Conservation (phyloP, 2,888 invertebrate species). For the Adineta ricciae region DNA sequence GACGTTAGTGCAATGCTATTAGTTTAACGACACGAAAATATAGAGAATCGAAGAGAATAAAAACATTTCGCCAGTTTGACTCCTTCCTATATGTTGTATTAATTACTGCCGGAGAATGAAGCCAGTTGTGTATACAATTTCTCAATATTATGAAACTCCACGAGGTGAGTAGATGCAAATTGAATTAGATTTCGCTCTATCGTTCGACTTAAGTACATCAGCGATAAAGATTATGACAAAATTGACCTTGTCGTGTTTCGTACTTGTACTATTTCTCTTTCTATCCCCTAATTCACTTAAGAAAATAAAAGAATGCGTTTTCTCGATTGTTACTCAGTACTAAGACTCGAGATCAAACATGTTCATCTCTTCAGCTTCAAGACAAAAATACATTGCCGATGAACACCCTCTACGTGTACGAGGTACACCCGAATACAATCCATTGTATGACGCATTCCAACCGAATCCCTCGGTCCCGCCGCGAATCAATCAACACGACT, state of each 20-base stretch:
- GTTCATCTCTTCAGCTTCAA: neutral
- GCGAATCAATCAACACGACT: neutral
- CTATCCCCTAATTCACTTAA: neutral
- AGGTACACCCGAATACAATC: conserved; percentile 1
- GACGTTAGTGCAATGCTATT: neutral
- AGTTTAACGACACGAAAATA: neutral
- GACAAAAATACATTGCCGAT: neutral
- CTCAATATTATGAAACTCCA: neutral
- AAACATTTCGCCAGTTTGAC: neutral
- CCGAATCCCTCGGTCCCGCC: neutral
- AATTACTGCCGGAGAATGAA: neutral
- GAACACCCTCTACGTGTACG: neutral
- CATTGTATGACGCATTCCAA: neutral
- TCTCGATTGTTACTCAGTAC: neutral
- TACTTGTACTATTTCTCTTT: neutral
- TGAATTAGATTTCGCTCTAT: neutral
- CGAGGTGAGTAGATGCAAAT: neutral
- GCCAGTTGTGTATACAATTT: neutral
- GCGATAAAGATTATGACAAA: neutral
- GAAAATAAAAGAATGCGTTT: neutral
- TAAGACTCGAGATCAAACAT: neutral
- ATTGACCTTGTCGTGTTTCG: neutral
- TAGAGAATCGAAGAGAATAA: neutral
- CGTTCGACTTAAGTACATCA: neutral
- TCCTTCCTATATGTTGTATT: neutral